Conservation (phyloP, 2,113 vertebrate species). For the Lophius piscatorius region DNA sequence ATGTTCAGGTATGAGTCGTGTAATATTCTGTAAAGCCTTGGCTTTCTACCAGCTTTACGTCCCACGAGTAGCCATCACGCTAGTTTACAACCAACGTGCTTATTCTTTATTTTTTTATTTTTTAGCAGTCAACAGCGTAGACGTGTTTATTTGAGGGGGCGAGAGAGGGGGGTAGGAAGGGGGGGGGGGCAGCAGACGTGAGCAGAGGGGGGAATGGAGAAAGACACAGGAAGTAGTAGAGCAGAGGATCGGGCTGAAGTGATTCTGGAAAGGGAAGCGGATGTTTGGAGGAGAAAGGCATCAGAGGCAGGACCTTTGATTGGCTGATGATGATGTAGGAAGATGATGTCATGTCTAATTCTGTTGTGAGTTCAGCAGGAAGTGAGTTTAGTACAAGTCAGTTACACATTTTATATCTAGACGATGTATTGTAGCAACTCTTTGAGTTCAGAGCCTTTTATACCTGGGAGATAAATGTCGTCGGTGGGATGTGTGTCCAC, state of each 20-base stretch:
- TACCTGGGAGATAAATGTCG: conserved; percentile 35
- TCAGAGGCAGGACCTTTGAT: conserved; percentile 72
- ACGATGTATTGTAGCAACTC: conserved; percentile 51
- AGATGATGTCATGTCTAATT: conserved; percentile 49
- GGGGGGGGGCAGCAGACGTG: conserved; percentile 14
- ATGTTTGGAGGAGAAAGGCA: conserved; percentile 44
- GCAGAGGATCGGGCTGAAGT: conserved; percentile 29
- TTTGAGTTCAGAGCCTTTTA: conserved; percentile 34
- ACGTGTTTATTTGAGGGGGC: no score
- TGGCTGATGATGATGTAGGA: conserved; percentile 30
- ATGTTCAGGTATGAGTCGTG: conserved; percentile 72
- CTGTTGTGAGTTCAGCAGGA: conserved; percentile 28
- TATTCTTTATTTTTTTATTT: conserved; percentile 68
- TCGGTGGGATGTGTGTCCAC: conserved; percentile 32
- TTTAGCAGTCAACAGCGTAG: conserved; percentile 48
- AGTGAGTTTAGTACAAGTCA: conserved; percentile 26
- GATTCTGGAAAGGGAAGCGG: conserved; percentile 54
- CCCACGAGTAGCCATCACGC: conserved; percentile 59
- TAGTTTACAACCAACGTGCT: conserved; percentile 74
- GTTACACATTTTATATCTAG: conserved; percentile 23
- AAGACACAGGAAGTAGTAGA: conserved; percentile 56
- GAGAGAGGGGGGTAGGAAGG: not conserved
- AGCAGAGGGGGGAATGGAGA: conserved; percentile 23
- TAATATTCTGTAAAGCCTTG: conserved; percentile 43
- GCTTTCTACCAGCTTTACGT: conserved; percentile 45